These are phyloP conservation scores for Frieseomelitta varia DNA, from an alignment of 1,140 invertebrate species.

Conservation along the genomic window DNA sequence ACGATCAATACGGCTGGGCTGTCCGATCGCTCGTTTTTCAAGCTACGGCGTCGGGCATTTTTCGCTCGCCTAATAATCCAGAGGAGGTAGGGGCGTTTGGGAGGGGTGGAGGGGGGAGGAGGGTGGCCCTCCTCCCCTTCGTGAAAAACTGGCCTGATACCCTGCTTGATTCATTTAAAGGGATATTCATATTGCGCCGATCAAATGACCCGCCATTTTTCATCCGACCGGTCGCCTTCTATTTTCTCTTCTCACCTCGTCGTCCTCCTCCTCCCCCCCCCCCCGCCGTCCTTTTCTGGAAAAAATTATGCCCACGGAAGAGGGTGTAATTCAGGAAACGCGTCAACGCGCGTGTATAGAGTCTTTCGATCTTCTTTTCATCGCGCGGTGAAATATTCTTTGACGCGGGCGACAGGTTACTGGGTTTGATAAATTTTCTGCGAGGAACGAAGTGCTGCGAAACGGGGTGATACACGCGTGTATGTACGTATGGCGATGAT, in stretches of 20 bases:
- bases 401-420: background rate
- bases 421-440: background rate
- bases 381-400: background rate
- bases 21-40: conserved; percentile 64
- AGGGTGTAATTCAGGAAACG: background rate
- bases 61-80: conserved; percentile 64
- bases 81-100: no score
- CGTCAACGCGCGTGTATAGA: background rate
- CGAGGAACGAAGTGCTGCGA: no score
- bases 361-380: background rate
- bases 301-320: no score
- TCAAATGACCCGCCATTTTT: conserved; percentile 36
- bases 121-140: background rate
- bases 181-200: conserved; percentile 53
- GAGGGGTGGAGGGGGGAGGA: no score
- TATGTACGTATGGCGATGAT: no score
- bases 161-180: conserved; percentile 60
- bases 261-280: no score
- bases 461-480: background rate
- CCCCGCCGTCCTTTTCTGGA: no score
- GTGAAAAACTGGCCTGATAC: conserved; percentile 60
- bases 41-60: conserved; percentile 53
- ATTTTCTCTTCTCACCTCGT: background rate
- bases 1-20: conserved; percentile 62
- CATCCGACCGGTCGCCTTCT: background rate